Percentiles rank a stretch among this genome's conserved stretches.
Conservation (phyloP, 2,888 invertebrate species). For the Polydesmus complanatus region DNA sequence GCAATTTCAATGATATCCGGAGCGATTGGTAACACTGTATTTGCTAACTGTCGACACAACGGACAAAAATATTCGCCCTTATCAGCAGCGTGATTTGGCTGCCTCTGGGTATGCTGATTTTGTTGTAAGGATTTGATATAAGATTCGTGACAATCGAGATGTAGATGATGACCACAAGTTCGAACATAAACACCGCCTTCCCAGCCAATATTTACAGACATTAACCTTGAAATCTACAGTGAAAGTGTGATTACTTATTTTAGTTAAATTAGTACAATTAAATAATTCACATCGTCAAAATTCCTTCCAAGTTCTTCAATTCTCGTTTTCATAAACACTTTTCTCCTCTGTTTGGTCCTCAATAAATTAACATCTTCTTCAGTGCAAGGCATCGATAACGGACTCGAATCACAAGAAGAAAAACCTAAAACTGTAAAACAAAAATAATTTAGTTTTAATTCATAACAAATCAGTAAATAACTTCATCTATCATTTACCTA, state of each 20-base stretch:
- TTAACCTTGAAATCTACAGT: conserved; percentile 56
- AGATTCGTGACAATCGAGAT: conserved; percentile 81
- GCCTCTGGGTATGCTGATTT: conserved; percentile 40
- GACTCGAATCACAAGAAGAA: conserved; percentile 40
- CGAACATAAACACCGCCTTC: conserved; percentile 85
- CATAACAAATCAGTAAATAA: no score
- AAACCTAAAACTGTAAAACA: conserved; percentile 51
- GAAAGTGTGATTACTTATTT: not conserved
- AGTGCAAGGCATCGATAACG: conserved; percentile 46
- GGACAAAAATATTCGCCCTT: conserved; percentile 88
- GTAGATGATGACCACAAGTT: conserved; percentile 94
- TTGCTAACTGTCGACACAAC: conserved; percentile 79
- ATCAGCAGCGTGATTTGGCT: conserved; percentile 55
- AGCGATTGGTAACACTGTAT: conserved; percentile 60
- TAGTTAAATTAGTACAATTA: not conserved
- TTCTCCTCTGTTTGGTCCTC: conserved; percentile 15
- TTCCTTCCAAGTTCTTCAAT: conserved; percentile 59
- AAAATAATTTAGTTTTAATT: no score
- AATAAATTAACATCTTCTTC: conserved; percentile 41
- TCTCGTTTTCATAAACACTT: conserved; percentile 52
- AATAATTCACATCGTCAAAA: conserved; percentile 50
- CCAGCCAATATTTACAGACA: conserved; percentile 67
- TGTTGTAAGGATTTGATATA: conserved; percentile 65
- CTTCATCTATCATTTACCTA: no score
- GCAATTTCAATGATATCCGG: conserved; percentile 44